A percentile compares a stretch with the other conserved stretches of the same genome.
These are phyloP conservation scores for Apostichopus japonicus DNA, from an alignment of 35 echinoderm and acorn worm genomes.

Conservation along the genomic window DNA sequence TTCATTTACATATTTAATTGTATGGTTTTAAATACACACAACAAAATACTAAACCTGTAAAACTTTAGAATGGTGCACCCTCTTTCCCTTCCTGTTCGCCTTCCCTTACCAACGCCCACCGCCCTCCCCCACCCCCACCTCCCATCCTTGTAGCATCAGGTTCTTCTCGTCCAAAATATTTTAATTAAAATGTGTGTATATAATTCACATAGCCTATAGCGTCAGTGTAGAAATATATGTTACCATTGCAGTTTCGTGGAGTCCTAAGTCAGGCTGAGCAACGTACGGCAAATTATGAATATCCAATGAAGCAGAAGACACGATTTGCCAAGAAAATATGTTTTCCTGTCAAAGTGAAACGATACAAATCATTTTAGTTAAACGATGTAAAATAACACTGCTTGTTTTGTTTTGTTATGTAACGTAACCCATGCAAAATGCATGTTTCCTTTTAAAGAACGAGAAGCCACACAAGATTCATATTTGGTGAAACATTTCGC, in stretches of 20 bases:
- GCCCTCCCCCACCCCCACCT: too few relatives aligned
- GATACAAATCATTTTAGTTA: neutral
- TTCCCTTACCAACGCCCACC: too few relatives aligned
- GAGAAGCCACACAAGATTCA: too few relatives aligned
- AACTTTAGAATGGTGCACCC: neutral
- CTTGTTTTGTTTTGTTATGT: too few relatives aligned
- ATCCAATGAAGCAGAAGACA: neutral
- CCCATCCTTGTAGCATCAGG: too few relatives aligned
- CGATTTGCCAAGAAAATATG: neutral
- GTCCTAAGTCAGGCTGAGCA: neutral
- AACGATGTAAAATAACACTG: neutral
- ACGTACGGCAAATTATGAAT: neutral
- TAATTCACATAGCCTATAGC: neutral
- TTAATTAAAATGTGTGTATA: neutral
- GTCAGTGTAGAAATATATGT: neutral
- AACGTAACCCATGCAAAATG: too few relatives aligned
- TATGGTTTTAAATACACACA: too few relatives aligned
- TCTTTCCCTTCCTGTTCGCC: neutral
- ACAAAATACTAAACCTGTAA: too few relatives aligned
- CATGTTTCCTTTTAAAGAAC: too few relatives aligned
- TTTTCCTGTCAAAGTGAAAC: neutral
- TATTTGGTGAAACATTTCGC: too few relatives aligned
- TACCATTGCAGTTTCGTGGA: neutral
- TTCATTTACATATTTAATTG: too few relatives aligned
- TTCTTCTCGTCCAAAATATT: too few relatives aligned